phyloP scores from a whole-genome alignment of 1,140 invertebrate species.

The Mizuhopecten yessoensis region DNA sequence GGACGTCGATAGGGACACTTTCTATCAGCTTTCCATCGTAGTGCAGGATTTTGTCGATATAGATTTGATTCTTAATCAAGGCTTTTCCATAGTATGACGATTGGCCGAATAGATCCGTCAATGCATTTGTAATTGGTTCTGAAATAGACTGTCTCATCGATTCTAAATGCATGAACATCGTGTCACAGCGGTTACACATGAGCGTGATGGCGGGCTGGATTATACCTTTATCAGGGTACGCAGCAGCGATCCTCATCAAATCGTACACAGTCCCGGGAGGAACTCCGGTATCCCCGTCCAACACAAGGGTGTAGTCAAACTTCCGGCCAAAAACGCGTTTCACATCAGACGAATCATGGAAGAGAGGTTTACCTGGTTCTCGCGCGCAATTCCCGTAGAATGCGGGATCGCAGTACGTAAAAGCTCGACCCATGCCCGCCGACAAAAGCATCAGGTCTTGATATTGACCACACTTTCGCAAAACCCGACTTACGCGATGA shows the following conservation, averaged over 20 bases:
- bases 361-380: constrained; percentile 68
- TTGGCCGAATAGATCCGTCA: constrained; percentile 73
- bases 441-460: constrained; percentile 78
- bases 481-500: constrained; percentile 72
- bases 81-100: constrained; percentile 80
- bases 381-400: constrained; percentile 69
- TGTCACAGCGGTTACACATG: constrained; percentile 58
- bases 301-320: constrained; percentile 76
- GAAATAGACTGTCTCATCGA: constrained; percentile 75
- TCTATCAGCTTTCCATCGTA: constrained; percentile 72
- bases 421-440: constrained; percentile 67
- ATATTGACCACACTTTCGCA: constrained; percentile 79
- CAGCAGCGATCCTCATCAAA: constrained; percentile 75
- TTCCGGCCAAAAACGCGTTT: constrained; percentile 65
- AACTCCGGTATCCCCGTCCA: constrained; percentile 75
- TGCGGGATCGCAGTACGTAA: constrained; percentile 70
- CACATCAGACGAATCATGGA: constrained; percentile 71
- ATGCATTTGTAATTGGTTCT: constrained; percentile 77
- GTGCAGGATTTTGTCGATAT: constrained; percentile 77
- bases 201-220: constrained; percentile 77
- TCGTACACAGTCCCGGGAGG: constrained; percentile 62
- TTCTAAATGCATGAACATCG: constrained; percentile 75
- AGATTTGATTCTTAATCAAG: constrained; percentile 76
- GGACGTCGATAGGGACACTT: constrained; percentile 77
- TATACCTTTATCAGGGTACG: constrained; percentile 74